These are phyloP conservation scores for Camponotus fellah DNA, from an alignment of 2,888 invertebrate genomes.

Conservation along the genomic window DNA sequence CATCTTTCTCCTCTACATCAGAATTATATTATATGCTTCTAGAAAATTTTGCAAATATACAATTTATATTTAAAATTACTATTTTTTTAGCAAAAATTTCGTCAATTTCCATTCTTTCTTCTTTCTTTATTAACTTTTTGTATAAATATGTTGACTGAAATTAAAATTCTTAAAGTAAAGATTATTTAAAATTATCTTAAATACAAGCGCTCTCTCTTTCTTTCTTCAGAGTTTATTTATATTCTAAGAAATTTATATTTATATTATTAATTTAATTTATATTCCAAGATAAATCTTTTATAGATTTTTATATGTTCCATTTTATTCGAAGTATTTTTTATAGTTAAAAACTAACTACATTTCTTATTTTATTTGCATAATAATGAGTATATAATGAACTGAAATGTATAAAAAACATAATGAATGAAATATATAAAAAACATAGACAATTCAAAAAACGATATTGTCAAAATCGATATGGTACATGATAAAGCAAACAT, in stretches of 20 bases:
- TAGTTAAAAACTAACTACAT: neutral
- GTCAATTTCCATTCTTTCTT: neutral
- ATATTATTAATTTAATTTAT: neutral
- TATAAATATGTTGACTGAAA: neutral
- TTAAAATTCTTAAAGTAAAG: neutral
- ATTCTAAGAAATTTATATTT: neutral
- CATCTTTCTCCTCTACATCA: neutral
- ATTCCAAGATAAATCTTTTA: neutral
- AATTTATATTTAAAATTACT: neutral
- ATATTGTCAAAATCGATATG: constrained; percentile 19
- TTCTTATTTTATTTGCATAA: neutral
- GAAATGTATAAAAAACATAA: neutral
- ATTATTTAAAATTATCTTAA: constrained; percentile 13
- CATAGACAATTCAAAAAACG: neutral
- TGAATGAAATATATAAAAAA: neutral
- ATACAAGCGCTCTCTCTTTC: neutral
- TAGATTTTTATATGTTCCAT: neutral
- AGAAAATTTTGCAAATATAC: neutral
- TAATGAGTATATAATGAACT: no score
- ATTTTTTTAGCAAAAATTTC: neutral
- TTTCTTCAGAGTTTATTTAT: neutral
- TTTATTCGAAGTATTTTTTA: neutral
- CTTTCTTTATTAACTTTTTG: neutral
- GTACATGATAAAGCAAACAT: constrained; percentile 2
- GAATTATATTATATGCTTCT: constrained; percentile 27